Conservation (phyloP, 2,888 invertebrate genomes). For the Epistrophe eligans region DNA sequence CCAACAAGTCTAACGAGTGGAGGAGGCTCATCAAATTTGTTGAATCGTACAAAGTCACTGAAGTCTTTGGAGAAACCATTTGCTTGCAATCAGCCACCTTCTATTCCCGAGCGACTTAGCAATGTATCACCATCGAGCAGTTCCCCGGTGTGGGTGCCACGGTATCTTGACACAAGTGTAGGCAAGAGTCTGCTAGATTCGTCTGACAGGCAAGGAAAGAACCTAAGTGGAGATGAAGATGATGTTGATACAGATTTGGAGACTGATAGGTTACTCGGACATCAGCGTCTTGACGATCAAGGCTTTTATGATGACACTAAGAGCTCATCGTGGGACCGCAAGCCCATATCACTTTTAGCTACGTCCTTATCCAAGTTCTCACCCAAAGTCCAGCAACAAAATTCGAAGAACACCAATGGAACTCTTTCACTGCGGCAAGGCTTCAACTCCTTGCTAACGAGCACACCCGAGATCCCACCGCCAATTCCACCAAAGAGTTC, state of each 20-base stretch:
- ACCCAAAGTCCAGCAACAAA: constrained; percentile 82
- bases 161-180: constrained; percentile 84
- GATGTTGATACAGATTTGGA: constrained; percentile 98
- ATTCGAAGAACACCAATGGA: constrained; percentile 80
- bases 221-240: constrained; percentile 88
- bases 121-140: constrained; percentile 83
- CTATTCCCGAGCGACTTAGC: constrained; percentile 81
- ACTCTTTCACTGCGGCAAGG: constrained; percentile 80
- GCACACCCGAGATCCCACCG: constrained; percentile 82
- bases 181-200: constrained; percentile 80
- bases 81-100: constrained; percentile 78
- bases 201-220: constrained; percentile 87
- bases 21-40: constrained; percentile 43
- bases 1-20: constrained; percentile 41
- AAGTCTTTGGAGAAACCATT: constrained; percentile 60
- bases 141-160: constrained; percentile 90
- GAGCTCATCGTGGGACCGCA: constrained; percentile 81
- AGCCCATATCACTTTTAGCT: constrained; percentile 79
- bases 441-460: constrained; percentile 83
- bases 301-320: constrained; percentile 95
- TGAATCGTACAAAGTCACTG: constrained; percentile 63
- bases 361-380: constrained; percentile 83
- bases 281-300: constrained; percentile 96
- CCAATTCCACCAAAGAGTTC: constrained; percentile 81
- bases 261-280: constrained; percentile 97